Conservation (phyloP, 2,888 invertebrate species). For the Busseola fusca region DNA sequence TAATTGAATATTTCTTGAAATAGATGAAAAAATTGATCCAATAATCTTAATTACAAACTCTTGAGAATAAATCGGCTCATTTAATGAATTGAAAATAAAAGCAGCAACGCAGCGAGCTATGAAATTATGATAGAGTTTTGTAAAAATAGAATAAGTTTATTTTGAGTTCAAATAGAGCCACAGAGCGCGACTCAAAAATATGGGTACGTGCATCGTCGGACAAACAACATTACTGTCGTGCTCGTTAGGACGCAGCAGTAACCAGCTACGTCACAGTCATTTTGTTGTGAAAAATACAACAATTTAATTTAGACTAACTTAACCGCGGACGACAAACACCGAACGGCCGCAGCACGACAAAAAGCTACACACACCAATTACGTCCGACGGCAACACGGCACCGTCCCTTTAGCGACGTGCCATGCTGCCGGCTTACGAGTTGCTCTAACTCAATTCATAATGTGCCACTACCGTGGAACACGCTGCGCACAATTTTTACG, state of each 20-base stretch:
- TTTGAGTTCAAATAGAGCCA: constrained; percentile 40
- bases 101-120: constrained; percentile 25
- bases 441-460: constrained; percentile 85
- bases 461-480: constrained; percentile 69
- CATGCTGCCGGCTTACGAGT: constrained; percentile 75
- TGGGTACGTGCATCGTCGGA: constrained; percentile 61
- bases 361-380: constrained; percentile 88
- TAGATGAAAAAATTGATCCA: constrained; percentile 17
- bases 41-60: constrained; percentile 31
- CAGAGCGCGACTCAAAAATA: constrained; percentile 45
- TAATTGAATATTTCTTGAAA: constrained; percentile 30
- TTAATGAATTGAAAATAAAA: constrained; percentile 49
- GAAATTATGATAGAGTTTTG: constrained; percentile 48
- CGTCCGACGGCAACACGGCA: constrained; percentile 68
- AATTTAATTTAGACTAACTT: constrained; percentile 88
- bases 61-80: constrained; percentile 43
- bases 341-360: constrained; percentile 77
- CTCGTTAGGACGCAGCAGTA: constrained; percentile 72
- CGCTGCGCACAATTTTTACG: constrained; percentile 75
- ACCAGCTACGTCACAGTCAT: constrained; percentile 71
- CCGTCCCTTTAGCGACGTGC: constrained; percentile 72
- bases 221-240: constrained; percentile 78
- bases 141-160: constrained; percentile 44
- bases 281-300: constrained; percentile 86
- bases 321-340: constrained; percentile 81